Evolutionary conservation across 2,888 invertebrate species (phyloP), one percentile per base, ranked within the genome.

Genomic region (Pollenia griseotomentosa): DNA sequence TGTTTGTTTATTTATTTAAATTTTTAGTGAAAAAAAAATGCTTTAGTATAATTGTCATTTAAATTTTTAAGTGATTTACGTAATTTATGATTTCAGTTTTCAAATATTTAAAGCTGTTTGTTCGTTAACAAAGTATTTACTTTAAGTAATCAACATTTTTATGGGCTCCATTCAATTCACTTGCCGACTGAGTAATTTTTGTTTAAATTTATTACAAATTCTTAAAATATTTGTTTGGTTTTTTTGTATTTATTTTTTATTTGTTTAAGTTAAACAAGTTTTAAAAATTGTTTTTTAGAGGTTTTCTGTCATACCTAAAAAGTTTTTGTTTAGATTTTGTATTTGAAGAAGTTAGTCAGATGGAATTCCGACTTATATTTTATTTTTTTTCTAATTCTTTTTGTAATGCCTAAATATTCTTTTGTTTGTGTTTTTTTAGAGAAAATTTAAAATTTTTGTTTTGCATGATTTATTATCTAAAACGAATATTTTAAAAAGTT

Each of bases 41-140:
- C 16, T 53, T 10, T 14, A 53, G 40, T 63, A 44, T 63, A 44
- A 63, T 63, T 63, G 42, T 55, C n/a, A 53, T 53, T 51, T 40
- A 53, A n/a, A 33, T 16, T 53, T 33, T 70, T 48, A 40, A 55
- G 53, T 53, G 12, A n/a, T 70, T 70, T 51, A 55, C 40, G n/a
- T 19, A 55, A 16, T 53, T 70, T 70, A 70, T 53, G 16, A 46
- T 65, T 46, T 65, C 19, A 57, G 19, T 33, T 33, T 33, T 33
- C 0, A 33, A 6, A 33, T 33, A 33, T 33, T 6, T 33, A 6
- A 33, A 33, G 33, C 33, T 33, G 33, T 6, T 33, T 33, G 33
- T 33, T 33, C 33, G 6, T 33, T 33, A 6, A 33, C 33, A 33
- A 33, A 33, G 33, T 33, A 42, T 61, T 42, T 42, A 42, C n/a